phyloP scores from a whole-genome alignment of 2,888 invertebrate genomes.

The Lottia gigantea region DNA sequence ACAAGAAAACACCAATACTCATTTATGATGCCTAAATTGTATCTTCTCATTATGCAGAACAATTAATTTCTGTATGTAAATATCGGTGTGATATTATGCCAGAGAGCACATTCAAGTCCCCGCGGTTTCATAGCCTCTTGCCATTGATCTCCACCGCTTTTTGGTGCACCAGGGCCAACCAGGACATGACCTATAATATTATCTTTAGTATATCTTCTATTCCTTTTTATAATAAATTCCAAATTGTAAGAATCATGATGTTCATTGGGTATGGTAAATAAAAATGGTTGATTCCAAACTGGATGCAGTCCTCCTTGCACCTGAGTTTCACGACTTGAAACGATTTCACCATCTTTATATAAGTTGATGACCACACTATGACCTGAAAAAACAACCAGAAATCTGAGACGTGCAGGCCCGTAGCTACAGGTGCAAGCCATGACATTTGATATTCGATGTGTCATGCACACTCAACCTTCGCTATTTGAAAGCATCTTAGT shows the following conservation, averaged over 20 bases:
- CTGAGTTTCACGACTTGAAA: slow-evolving; percentile 43
- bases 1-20: no score
- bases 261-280: slow-evolving; percentile 45
- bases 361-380: slow-evolving; percentile 52
- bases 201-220: slow-evolving; percentile 47
- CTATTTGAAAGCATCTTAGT: no score
- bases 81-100: slow-evolving; percentile 52
- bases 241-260: slow-evolving; percentile 38
- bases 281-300: slow-evolving; percentile 58
- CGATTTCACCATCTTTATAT: slow-evolving; percentile 31
- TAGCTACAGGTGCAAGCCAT: no score
- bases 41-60: no score
- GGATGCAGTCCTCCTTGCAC: slow-evolving; percentile 44
- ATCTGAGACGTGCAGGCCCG: no score
- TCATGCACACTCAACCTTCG: no score
- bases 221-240: slow-evolving; percentile 53
- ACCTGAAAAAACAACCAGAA: slow-evolving; percentile 32
- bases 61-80: slow-evolving; percentile 31
- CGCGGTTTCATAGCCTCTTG: slow-evolving; percentile 43
- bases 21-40: no score
- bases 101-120: slow-evolving; percentile 46
- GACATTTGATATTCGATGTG: no score
- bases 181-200: slow-evolving; percentile 54
- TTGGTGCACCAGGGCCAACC: slow-evolving; percentile 43
- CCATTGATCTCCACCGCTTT: slow-evolving; percentile 50